Conservation (phyloP, 2,113 vertebrate species). For the Hyaena hyaena region DNA sequence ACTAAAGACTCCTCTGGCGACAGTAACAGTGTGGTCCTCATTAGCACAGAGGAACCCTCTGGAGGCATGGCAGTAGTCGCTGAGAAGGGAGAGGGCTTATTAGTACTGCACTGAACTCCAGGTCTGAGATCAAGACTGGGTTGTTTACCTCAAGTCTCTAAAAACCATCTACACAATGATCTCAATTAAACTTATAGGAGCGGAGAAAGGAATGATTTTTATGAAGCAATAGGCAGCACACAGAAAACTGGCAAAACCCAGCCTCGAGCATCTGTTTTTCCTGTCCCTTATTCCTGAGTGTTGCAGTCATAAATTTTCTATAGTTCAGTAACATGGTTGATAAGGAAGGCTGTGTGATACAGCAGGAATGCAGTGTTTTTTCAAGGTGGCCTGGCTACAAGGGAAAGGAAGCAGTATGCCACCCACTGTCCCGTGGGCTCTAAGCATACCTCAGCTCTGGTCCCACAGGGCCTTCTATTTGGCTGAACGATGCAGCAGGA, state of each 20-base stretch:
- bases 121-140: neutral
- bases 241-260: neutral
- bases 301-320: slow-evolving; percentile 55
- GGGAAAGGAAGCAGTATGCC: neutral
- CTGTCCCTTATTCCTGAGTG: neutral
- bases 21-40: neutral
- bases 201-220: neutral
- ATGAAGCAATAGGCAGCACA: neutral
- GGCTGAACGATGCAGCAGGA: neutral
- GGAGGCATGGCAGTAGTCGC: neutral
- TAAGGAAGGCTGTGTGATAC: neutral
- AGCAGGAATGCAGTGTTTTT: neutral
- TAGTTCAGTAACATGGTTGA: neutral
- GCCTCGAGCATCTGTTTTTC: neutral
- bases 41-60: neutral
- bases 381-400: neutral
- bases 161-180: neutral
- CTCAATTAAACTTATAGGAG: neutral
- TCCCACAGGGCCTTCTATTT: neutral
- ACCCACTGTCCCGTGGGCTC: neutral
- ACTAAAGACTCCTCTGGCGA: neutral
- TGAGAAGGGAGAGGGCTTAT: neutral
- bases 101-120: neutral
- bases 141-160: neutral
- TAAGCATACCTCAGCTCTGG: neutral